Evolutionary conservation across 2,888 invertebrate species (phyloP).

Genomic region (Hypolimnas misippus): DNA sequence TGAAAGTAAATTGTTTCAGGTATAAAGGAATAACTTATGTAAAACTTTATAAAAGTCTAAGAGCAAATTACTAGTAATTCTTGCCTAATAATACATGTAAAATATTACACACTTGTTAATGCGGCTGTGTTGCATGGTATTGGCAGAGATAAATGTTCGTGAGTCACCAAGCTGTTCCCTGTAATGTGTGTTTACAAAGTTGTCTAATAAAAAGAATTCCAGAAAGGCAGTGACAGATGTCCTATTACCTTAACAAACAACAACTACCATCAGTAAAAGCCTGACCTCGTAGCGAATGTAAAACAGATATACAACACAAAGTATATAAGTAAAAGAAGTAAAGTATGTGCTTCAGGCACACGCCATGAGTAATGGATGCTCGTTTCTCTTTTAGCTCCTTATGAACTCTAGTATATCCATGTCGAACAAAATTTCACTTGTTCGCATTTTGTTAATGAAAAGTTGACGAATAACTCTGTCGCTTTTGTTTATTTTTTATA

Average conservation of each 20-base stretch:
- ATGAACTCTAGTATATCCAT: constrained; percentile 74
- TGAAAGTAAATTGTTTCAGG: no score
- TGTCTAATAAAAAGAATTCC: constrained; percentile 31
- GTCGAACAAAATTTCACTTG: constrained; percentile 74
- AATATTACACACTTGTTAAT: no score
- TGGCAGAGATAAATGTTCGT: not conserved
- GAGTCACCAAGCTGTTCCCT: not conserved
- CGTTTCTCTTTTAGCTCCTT: constrained; percentile 69
- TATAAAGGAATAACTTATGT: no score
- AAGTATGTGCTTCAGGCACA: constrained; percentile 64
- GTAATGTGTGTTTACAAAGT: constrained; percentile 17
- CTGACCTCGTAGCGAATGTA: constrained; percentile 61
- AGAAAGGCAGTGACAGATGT: constrained; percentile 40
- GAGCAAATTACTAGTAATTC: no score
- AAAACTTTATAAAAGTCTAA: no score
- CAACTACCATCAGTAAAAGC: constrained; percentile 60
- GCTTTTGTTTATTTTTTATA: not conserved
- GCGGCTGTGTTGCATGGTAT: no score
- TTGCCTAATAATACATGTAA: no score
- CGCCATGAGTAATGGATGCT: constrained; percentile 69
- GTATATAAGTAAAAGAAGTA: constrained; percentile 52
- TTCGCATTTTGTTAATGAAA: constrained; percentile 57
- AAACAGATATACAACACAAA: constrained; percentile 55
- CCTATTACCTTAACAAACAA: constrained; percentile 53
- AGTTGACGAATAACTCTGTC: constrained; percentile 43